Evolutionary conservation across 2,797 vertebrate species (phyloP), one percentile per base, ranked within the genome.

Genomic region (Clangula hyemalis): DNA sequence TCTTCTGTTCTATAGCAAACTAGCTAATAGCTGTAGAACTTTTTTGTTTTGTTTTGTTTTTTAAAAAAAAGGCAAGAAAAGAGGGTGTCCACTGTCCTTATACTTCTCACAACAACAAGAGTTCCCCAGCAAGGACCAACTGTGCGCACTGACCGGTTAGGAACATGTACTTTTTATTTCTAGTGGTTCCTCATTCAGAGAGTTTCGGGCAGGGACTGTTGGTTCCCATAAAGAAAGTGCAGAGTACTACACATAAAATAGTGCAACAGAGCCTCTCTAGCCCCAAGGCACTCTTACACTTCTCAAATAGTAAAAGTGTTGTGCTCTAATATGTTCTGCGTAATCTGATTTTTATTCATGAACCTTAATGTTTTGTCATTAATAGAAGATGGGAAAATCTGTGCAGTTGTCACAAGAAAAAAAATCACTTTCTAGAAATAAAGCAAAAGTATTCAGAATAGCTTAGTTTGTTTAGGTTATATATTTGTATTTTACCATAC

Each of bases 331-430:
- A 64, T 30, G 8, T 82, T 86, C n/a, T 74, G 9, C 47, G 24
- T 60, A 86, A 79, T 75, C 68, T 71, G 56, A 9, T 41, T 83
- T 79, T 69, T 68, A 70, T 71, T 74, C 27, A 49, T 49, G 90
- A 92, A 68, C 3, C 25, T 54, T 78, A 69, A 78, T 11, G 16
- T 45, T 83, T 61, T 54, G 13, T 47, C 68, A 73, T 66, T 47
- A 91, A 85, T 10, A 87, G 51, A 87, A 77, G 30, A 70, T 32
- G 11, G 20, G 19, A 75, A 87, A 78, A 30, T 30, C 78, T 85
- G 51, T 45, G 36, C 17, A 64, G 77, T 57, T 58, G 47, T 75
- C 73, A 39, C 7, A 62, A 56, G 21, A 64, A 82, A 76, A 82
- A 76, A 94, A 66, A 45, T 1, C 21, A 43, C 6, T 74, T 57